Percentiles rank a stretch among this genome's conserved stretches.
Conservation (phyloP, 64 coral and sea anemone species). For the Actinia equina region DNA sequence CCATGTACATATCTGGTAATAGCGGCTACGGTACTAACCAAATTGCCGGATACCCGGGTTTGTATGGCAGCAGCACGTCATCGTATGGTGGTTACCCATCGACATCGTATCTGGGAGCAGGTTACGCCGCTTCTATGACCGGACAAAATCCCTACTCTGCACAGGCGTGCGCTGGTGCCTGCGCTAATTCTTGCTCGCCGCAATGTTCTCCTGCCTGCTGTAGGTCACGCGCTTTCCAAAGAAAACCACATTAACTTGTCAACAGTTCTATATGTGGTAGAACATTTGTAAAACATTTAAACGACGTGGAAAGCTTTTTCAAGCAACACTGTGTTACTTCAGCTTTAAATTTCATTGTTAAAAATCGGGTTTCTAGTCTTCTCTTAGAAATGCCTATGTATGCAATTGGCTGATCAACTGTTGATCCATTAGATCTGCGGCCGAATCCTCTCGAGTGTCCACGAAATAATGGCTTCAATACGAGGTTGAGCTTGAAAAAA, state of each 20-base stretch:
- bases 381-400: too few relatives aligned
- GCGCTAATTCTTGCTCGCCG: conserved; percentile 2
- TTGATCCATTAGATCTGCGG: too few relatives aligned
- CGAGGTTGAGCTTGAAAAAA: too few relatives aligned
- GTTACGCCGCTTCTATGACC: background rate
- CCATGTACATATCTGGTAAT: background rate
- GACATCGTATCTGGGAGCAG: background rate
- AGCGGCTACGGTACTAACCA: background rate
- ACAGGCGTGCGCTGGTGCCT: background rate
- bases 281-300: background rate
- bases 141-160: conserved; percentile 3
- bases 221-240: background rate
- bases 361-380: too few relatives aligned
- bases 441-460: too few relatives aligned
- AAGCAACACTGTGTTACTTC: background rate
- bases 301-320: background rate
- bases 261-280: background rate
- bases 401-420: too few relatives aligned
- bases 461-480: too few relatives aligned
- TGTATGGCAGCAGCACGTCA: background rate
- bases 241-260: background rate
- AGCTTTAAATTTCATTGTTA: background rate
- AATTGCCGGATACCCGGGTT: background rate
- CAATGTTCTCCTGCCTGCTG: conserved; percentile 4
- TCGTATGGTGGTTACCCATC: background rate